Evolutionary conservation across 2,113 vertebrate species (phyloP), one percentile per base, ranked within the genome.

Genomic region (Oceanodroma tethys): DNA sequence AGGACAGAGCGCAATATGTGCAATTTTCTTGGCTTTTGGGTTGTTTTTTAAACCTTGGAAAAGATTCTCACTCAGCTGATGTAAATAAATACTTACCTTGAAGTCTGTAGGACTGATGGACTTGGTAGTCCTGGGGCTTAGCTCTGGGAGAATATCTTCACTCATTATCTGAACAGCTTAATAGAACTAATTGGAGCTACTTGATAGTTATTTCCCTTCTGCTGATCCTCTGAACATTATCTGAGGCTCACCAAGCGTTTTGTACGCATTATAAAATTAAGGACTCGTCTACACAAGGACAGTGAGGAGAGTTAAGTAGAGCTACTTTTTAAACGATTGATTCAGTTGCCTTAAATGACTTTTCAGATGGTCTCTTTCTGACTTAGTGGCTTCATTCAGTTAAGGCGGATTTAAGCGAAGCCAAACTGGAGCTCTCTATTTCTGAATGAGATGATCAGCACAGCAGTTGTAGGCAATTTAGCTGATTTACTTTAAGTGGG

Each of bases 1-100:
- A 36, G 67, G 53, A 13, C 0, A 1, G 42, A 58, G 55, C 38
- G 15, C 3, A 1, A 38, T 5, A 8, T 0, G 20, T 12, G 38
- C 62, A 8, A 2, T 60, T 60, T 34, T 18, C 23, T 10, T 65
- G 43, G 32, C 4, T 36, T 40, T 60, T 9, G 58, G 11, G 20
- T 34, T 52, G 16, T 11, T 48, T 60, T 47, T 45, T n/a, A 59
- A 85, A 48, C 40, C 26, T 30, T 62, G n/a, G 45, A 52, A 34
- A 71, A 47, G 45, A 36, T 78, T 62, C 43, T 73, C 15, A 5
- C 43, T 34, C 36, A 53, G 52, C n/a, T 45, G 63, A 13, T 60
- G 32, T 21, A 25, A 32, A 56, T 15, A 14, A 50, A 36, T 47
- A 10, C 25, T 83, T 34, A 27, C 27, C 26, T 20, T 40, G 65